phyloP scores from a whole-genome alignment of 2,888 invertebrate species.

The Cancer borealis region DNA sequence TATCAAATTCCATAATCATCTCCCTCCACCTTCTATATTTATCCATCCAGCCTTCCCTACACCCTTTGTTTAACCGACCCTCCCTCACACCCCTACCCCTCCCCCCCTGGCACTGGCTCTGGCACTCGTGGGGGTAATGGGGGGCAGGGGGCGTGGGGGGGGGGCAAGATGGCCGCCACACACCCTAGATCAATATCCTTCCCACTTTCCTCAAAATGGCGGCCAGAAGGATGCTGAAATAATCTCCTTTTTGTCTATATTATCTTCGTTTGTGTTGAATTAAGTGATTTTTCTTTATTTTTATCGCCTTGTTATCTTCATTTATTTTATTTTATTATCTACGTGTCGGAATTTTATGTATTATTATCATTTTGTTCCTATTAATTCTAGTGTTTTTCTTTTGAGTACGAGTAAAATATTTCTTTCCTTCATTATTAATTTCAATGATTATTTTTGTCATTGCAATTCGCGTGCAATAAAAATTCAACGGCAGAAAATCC shows the following conservation, averaged over 20 bases:
- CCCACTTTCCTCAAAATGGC: not conserved
- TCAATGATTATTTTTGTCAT: not conserved
- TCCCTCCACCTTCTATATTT: not conserved
- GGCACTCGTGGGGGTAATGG: not conserved
- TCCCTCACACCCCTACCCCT: not conserved
- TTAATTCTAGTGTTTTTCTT: too few species aligned
- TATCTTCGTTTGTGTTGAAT: not conserved
- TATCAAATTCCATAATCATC: not conserved
- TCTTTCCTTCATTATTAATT: not conserved
- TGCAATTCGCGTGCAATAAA: too few species aligned
- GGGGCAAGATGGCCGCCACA: not conserved
- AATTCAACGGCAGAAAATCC: too few species aligned
- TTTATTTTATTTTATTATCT: not conserved
- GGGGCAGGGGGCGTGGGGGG: not conserved
- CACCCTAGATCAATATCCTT: not conserved
- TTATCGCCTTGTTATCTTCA: not conserved
- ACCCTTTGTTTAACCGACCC: not conserved
- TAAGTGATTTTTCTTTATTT: not conserved
- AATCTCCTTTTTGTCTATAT: not conserved
- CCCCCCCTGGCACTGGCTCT: not conserved
- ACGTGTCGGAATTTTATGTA: not conserved
- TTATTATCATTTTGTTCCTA: not conserved
- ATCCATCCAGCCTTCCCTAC: not conserved
- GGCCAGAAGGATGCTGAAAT: not conserved
- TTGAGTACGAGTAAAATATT: too few species aligned